Percentiles rank a stretch among this genome's conserved stretches.
These are phyloP conservation scores for Rhyacophila brunnea DNA, from an alignment of 1,140 invertebrate species.

Conservation along the genomic window DNA sequence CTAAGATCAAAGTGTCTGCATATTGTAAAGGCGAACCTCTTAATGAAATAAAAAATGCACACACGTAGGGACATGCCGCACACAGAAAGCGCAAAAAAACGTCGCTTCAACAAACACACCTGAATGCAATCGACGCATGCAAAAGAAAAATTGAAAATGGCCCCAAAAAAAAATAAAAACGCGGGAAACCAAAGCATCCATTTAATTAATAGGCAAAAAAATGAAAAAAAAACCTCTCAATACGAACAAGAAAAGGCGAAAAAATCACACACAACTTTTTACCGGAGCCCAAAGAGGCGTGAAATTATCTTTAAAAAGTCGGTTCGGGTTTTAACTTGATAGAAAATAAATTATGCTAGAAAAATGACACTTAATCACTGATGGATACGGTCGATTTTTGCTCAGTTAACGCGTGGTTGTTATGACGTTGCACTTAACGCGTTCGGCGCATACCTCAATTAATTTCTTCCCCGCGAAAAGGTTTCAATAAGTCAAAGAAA, in stretches of 20 bases:
- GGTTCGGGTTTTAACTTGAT: no score
- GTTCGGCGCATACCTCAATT: conserved; percentile 29
- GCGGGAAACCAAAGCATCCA: no score
- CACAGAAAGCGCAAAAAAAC: no score
- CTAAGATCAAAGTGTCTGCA: no score
- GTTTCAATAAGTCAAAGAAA: conserved; percentile 36
- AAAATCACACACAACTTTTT: neutral
- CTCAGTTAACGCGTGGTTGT: neutral
- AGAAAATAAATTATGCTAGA: no score
- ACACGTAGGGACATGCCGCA: no score
- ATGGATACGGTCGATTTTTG: no score
- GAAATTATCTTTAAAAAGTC: neutral
- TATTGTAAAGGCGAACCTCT: no score
- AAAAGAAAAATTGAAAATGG: conserved; percentile 7
- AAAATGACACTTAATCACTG: no score
- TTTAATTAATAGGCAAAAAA: neutral
- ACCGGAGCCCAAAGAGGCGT: neutral
- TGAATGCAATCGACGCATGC: neutral
- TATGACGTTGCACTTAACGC: neutral
- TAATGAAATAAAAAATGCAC: no score
- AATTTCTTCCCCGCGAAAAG: conserved; percentile 35
- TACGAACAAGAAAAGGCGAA: conserved; percentile 4
- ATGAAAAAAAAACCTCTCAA: conserved; percentile 23
- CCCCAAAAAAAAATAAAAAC: conserved; percentile 12
- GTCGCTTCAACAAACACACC: neutral